Evolutionary conservation across 2,797 vertebrate species (phyloP).

Genomic region (Brachymystax lenok): DNA sequence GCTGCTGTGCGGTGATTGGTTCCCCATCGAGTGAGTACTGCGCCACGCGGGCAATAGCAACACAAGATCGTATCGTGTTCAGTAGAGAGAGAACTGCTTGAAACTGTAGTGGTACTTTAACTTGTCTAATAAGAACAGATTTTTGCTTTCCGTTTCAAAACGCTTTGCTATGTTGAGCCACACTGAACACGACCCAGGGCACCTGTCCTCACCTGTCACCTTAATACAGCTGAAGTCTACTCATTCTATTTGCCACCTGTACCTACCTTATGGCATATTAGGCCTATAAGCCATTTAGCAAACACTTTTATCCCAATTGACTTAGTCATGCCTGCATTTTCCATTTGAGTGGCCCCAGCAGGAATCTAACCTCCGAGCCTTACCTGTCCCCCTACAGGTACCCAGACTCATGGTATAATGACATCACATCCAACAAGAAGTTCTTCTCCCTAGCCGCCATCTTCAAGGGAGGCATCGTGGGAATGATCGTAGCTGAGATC

Average conservation of each 20-base stretch:
- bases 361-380: constrained; percentile 1
- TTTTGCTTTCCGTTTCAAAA: too few relatives aligned
- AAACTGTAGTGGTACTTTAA: background rate
- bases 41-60: background rate
- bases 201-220: too few relatives aligned
- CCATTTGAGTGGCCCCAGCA: too few relatives aligned
- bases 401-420: constrained; percentile 99
- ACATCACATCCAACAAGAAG: constrained; percentile 99
- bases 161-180: background rate
- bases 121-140: background rate
- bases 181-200: too few relatives aligned
- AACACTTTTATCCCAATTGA: too few relatives aligned
- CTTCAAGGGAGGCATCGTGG: constrained; percentile 92
- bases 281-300: background rate
- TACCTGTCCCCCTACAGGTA: constrained; percentile 77
- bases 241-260: too few relatives aligned
- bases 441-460: constrained; percentile 98
- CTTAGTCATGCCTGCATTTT: too few relatives aligned
- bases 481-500: constrained; percentile 99
- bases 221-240: too few relatives aligned
- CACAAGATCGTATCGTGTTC: background rate
- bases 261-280: too few relatives aligned
- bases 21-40: constrained; percentile 93
- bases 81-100: background rate
- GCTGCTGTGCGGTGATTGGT: constrained; percentile 96